phyloP scores from a whole-genome alignment of 2,888 invertebrate species.

The Sceliomorpha sp. region DNA sequence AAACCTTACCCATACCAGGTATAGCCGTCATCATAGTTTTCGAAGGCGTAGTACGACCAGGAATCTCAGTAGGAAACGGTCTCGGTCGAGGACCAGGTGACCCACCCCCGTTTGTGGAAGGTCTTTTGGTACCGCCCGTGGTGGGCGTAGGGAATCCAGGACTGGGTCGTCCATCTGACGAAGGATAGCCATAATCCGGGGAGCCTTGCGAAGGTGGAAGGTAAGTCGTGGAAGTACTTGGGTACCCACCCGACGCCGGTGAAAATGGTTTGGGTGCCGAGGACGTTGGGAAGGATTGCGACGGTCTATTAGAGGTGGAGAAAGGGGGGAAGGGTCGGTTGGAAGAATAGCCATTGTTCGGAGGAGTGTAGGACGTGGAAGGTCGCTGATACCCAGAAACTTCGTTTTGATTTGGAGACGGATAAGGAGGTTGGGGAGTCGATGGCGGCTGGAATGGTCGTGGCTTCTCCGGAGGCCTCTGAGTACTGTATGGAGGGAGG shows the following conservation, averaged over 20 bases:
- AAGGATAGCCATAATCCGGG: conserved; percentile 53
- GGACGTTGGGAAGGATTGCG: conserved; percentile 43
- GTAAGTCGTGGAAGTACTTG: conserved; percentile 38
- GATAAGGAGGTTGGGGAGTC: conserved; percentile 74
- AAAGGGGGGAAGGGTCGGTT: conserved; percentile 46
- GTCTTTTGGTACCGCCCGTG: background rate
- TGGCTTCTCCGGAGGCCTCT: conserved; percentile 84
- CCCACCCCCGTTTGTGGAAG: conserved; percentile 27
- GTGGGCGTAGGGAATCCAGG: conserved; percentile 73
- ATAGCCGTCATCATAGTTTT: too few species aligned
- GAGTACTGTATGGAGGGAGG: conserved; percentile 83
- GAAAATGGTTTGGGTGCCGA: conserved; percentile 46
- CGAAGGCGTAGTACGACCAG: too few species aligned
- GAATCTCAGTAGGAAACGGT: conserved; percentile 27
- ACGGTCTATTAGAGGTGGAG: conserved; percentile 38
- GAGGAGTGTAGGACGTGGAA: conserved; percentile 65
- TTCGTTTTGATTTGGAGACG: conserved; percentile 69
- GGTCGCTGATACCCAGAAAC: conserved; percentile 70
- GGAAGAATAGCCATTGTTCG: conserved; percentile 60
- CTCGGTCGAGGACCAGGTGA: conserved; percentile 63
- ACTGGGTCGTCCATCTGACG: conserved; percentile 52
- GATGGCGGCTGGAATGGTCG: conserved; percentile 84
- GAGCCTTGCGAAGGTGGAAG: conserved; percentile 56
- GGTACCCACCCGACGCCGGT: too few species aligned
- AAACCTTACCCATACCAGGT: too few species aligned